Evolutionary conservation across 2,113 vertebrate genomes (phyloP).

Genomic region (Petaurus breviceps): DNA sequence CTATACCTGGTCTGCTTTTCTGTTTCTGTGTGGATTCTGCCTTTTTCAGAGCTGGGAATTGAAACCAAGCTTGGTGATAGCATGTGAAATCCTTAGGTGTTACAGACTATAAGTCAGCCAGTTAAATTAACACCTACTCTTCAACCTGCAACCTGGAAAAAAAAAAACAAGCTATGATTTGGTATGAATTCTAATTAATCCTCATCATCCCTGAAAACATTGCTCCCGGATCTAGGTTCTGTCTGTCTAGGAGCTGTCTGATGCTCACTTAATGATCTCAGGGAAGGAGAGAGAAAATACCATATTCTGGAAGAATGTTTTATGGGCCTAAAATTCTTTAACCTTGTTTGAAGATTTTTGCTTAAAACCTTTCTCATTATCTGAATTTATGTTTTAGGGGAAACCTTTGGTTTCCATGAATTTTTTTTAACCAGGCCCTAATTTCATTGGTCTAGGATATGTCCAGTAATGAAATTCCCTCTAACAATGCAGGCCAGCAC

Average conservation of each 20-base stretch:
- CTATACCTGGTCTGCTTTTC: rapidly evolving
- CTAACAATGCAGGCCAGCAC: neutral
- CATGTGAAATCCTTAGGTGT: neutral
- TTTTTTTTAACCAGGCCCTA: neutral
- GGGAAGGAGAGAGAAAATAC: neutral
- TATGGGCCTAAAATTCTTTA: slow-evolving; percentile 33
- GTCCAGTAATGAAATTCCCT: neutral
- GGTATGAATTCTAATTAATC: neutral
- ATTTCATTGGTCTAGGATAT: neutral
- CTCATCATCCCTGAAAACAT: neutral
- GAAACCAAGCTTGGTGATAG: neutral
- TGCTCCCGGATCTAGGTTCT: neutral
- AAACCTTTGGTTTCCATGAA: neutral
- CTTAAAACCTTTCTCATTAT: slow-evolving; percentile 16
- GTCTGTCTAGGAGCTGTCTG: neutral
- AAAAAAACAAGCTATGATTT: neutral
- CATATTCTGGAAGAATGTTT: slow-evolving; percentile 9
- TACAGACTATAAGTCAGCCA: neutral
- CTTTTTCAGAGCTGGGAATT: neutral
- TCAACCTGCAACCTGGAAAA: neutral
- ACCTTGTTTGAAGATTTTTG: slow-evolving; percentile 30
- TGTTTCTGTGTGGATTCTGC: neutral
- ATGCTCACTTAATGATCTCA: neutral
- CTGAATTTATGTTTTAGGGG: slow-evolving; percentile 18
- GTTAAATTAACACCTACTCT: slow-evolving; percentile 17